Evolutionary conservation across 1,140 invertebrate species (phyloP).

Genomic region (Atopsyche davidsoni): DNA sequence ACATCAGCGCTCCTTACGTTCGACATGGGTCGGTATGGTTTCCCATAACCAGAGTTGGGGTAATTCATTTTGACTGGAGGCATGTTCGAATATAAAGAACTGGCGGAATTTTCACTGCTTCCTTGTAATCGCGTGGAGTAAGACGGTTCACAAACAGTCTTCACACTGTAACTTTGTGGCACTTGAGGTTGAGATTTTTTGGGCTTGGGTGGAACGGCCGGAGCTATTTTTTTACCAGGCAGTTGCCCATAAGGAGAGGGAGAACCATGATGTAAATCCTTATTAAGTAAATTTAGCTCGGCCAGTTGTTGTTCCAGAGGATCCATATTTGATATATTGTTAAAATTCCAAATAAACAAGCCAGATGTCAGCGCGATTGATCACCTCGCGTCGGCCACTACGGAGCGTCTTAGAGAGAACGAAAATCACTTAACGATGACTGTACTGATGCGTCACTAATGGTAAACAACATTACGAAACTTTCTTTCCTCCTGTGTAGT

Average conservation of each 20-base stretch:
- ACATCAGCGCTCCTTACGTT: conserved; percentile 46
- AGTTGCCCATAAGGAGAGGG: conserved; percentile 28
- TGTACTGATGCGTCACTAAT: conserved; percentile 9
- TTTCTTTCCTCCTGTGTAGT: too few species aligned
- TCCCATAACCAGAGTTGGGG: conserved; percentile 36
- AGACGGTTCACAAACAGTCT: conserved; percentile 44
- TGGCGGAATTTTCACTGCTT: conserved; percentile 36
- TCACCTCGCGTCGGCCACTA: not conserved
- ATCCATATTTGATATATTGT: conserved; percentile 40
- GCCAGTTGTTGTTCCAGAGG: conserved; percentile 52
- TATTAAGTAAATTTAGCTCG: conserved; percentile 50
- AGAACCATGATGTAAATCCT: conserved; percentile 36
- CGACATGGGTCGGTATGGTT: conserved; percentile 44
- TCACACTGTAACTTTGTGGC: conserved; percentile 45
- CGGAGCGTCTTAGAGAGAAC: conserved; percentile 3
- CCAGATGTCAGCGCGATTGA: conserved; percentile 2
- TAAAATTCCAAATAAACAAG: not conserved
- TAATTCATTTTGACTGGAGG: conserved; percentile 40
- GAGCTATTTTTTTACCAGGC: conserved; percentile 59
- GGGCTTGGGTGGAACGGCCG: conserved; percentile 72
- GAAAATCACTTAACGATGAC: conserved; percentile 6
- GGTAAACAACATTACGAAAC: conserved; percentile 7
- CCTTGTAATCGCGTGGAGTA: conserved; percentile 44
- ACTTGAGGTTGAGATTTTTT: conserved; percentile 60
- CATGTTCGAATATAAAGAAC: conserved; percentile 43